These are phyloP conservation scores for Ladona fulva DNA, from an alignment of 1,140 invertebrate genomes.

Conservation along the genomic window DNA sequence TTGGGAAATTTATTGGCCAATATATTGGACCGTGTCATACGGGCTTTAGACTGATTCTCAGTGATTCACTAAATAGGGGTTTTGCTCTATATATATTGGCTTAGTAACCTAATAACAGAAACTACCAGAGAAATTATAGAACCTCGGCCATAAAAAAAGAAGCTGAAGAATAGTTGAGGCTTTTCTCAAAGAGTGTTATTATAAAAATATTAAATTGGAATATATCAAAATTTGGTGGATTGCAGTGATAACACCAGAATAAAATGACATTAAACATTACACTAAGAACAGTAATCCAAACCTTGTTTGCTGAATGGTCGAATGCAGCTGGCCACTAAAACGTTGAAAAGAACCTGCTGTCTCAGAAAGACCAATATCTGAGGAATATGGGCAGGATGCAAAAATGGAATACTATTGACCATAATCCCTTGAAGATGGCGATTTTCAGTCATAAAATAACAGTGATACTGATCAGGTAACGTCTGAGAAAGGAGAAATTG, in stretches of 20 bases:
- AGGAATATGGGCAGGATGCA: conserved; percentile 87
- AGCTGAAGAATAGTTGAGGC: no score
- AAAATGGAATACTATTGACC: conserved; percentile 79
- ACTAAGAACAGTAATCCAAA: conserved; percentile 25
- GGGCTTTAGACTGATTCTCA: no score
- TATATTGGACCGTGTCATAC: no score
- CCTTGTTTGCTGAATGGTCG: conserved; percentile 60
- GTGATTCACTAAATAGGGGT: no score
- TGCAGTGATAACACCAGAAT: not conserved
- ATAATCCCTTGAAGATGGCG: conserved; percentile 69
- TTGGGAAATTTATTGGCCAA: no score
- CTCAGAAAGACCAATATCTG: conserved; percentile 73
- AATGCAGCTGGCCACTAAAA: conserved; percentile 78
- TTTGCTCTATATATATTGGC: no score
- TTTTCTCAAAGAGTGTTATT: no score
- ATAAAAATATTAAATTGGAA: no score
- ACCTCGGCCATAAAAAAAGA: no score
- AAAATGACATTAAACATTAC: not conserved
- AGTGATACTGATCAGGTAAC: conserved; percentile 85
- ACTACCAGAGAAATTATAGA: no score
- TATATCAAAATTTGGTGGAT: not conserved
- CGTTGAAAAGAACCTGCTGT: conserved; percentile 88
- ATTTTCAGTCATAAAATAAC: conserved; percentile 83
- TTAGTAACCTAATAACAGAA: no score
- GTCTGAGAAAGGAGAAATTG: conserved; percentile 47